phyloP scores from a whole-genome alignment of 2,797 vertebrate species.

The Platalea minor region DNA sequence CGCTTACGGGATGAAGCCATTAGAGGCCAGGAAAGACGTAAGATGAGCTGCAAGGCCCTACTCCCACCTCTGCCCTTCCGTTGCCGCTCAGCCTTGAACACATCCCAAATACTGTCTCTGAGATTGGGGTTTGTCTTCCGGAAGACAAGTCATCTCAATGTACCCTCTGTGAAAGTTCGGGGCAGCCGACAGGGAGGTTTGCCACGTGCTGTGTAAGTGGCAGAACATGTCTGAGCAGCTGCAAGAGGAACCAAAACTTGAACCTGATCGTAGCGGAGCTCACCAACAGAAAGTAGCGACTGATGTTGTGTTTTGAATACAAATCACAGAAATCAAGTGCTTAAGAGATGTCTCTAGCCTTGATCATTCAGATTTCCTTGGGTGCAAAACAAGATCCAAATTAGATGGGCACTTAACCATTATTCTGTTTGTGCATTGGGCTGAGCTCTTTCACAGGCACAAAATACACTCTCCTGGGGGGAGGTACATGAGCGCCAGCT shows the following conservation, averaged over 20 bases:
- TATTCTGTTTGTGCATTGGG: neutral
- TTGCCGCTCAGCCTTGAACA: neutral
- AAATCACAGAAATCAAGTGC: neutral
- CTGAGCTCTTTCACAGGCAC: neutral
- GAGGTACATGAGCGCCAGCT: neutral
- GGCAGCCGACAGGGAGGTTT: neutral
- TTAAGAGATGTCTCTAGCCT: neutral
- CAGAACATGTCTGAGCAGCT: neutral
- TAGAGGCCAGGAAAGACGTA: neutral
- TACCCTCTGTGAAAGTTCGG: neutral
- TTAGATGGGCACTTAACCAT: neutral
- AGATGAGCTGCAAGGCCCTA: neutral
- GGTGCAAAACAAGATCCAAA: neutral
- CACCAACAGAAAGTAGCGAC: neutral
- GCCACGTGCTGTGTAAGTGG: neutral
- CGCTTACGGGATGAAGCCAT: neutral
- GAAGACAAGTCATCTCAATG: neutral
- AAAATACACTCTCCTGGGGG: neutral
- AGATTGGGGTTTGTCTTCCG: fast-evolving
- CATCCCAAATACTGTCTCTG: neutral
- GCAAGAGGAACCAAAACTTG: conserved; percentile 19
- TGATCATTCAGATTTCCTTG: neutral
- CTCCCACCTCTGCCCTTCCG: neutral
- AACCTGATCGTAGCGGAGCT: neutral
- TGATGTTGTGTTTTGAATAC: neutral